A percentile compares a stretch with the other conserved stretches of the same genome.
phyloP scores from a whole-genome alignment of 2,888 invertebrate species.

The Leptinotarsa juncta region DNA sequence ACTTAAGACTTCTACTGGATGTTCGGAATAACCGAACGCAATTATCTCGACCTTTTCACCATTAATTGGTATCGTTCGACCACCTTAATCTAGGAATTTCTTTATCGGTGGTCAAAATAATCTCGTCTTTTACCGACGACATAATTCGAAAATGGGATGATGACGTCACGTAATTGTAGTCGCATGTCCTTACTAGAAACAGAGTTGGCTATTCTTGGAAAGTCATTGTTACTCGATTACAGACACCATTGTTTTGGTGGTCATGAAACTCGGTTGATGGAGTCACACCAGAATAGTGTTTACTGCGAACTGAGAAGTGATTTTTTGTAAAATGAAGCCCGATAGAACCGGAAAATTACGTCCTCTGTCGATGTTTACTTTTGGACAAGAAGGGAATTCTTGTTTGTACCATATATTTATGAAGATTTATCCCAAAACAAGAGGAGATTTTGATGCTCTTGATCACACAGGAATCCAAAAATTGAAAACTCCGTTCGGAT shows the following conservation, averaged over 20 bases:
- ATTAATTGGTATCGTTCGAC: constrained; percentile 13
- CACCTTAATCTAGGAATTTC: constrained; percentile 18
- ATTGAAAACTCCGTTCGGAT: too few relatives aligned
- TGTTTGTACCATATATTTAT: too few relatives aligned
- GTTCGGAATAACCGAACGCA: constrained; percentile 9
- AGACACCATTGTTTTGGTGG: constrained; percentile 30
- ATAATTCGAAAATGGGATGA: constrained; percentile 31
- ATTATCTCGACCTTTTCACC: background rate
- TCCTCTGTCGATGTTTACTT: too few relatives aligned
- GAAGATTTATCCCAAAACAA: too few relatives aligned
- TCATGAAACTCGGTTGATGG: constrained; percentile 27
- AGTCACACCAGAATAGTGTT: background rate
- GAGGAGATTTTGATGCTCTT: too few relatives aligned
- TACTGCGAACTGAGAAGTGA: background rate
- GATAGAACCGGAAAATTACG: too few relatives aligned
- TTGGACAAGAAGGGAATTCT: too few relatives aligned
- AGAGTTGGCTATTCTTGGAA: constrained; percentile 38
- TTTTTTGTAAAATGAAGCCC: background rate
- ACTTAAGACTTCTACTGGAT: background rate
- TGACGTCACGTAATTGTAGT: constrained; percentile 43
- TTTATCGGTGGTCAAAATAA: constrained; percentile 16
- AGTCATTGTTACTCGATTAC: constrained; percentile 35
- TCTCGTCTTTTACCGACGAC: background rate
- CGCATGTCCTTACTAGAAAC: constrained; percentile 41
- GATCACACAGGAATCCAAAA: too few relatives aligned